Evolutionary conservation across 2,113 vertebrate genomes (phyloP), one percentile per base, ranked within the genome.

Genomic region (Albula goreensis): DNA sequence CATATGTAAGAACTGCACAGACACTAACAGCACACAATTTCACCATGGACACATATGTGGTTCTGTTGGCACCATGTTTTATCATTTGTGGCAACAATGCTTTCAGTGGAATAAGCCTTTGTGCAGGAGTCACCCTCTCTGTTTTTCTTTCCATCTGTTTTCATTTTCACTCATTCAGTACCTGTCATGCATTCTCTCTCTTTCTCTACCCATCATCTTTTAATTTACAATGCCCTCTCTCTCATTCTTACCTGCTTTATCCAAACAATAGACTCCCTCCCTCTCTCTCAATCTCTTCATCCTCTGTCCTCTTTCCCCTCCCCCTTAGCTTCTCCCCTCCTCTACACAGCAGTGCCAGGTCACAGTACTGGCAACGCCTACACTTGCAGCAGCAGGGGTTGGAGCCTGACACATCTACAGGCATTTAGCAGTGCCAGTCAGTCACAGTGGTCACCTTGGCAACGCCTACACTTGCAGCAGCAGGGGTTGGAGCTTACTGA

Each of bases 361-460:
- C 13, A 4, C 19, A 80, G 53, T 78, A 10, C 31, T 25, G 8
- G n/a, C 12, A 13, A 13, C 48, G 49, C 31, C 2, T 22, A 5
- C 53, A 19, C 81, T 51, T 0, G 93, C 93, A 0, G 94, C 94
- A 94, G 88, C 94, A 0, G 94, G 96, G 0, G 96, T n/a, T 97
- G 89, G 97, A 97, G 91, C 92, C 97, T 82, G 94, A 96, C 92
- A 96, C 96, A 89, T 96, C 96, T 0, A n/a, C n/a, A n/a, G n/a
- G n/a, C n/a, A n/a, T n/a, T n/a, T n/a, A n/a, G 83, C 5, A 9
- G 89, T 0, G 91, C 90, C 0, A 85, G 90, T 0, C 95, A 0
- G 17, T 52, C 15, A 4, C 19, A 80, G 53, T 78, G 19, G 83
- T 50, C 9, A 1, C 48, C 4, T 19, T 25, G 8, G n/a, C 12